A percentile compares a stretch with the other conserved stretches of the same genome.
phyloP scores from a whole-genome alignment of 2,888 invertebrate species.

The Archips xylosteana region DNA sequence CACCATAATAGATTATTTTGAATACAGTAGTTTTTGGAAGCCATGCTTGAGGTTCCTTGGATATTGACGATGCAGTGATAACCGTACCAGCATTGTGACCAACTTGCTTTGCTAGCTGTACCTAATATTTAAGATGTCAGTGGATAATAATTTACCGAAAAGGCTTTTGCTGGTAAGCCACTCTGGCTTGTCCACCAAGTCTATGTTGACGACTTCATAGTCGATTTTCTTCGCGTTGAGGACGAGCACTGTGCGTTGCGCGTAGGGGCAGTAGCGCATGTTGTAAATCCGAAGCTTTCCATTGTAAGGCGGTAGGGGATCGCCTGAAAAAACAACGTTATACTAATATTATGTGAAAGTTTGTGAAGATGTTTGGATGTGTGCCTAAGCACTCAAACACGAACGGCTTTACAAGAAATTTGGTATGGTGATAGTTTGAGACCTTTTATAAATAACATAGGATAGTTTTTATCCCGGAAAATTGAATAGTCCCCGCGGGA shows the following conservation, averaged over 20 bases:
- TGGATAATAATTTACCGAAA: constrained; percentile 63
- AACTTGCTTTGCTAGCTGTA: neutral
- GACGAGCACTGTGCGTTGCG: constrained; percentile 90
- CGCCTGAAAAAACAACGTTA: constrained; percentile 81
- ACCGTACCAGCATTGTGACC: too few species aligned
- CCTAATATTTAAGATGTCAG: neutral
- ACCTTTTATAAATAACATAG: too few species aligned
- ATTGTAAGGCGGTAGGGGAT: constrained; percentile 86
- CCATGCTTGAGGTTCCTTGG: too few species aligned
- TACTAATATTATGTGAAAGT: neutral
- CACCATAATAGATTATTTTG: too few species aligned
- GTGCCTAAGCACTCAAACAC: too few species aligned
- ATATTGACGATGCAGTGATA: too few species aligned
- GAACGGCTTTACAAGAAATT: too few species aligned
- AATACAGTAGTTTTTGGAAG: too few species aligned
- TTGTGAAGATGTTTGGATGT: too few species aligned
- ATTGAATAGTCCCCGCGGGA: too few species aligned
- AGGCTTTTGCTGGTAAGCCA: constrained; percentile 90
- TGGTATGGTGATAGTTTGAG: too few species aligned
- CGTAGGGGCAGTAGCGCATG: constrained; percentile 94
- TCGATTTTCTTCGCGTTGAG: constrained; percentile 91
- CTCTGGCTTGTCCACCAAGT: constrained; percentile 91
- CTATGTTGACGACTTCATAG: constrained; percentile 90
- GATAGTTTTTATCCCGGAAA: too few species aligned
- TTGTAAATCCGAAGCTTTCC: constrained; percentile 91